Evolutionary conservation across 2,888 invertebrate species (phyloP).

Genomic region (Mimumesa dahlbomi): DNA sequence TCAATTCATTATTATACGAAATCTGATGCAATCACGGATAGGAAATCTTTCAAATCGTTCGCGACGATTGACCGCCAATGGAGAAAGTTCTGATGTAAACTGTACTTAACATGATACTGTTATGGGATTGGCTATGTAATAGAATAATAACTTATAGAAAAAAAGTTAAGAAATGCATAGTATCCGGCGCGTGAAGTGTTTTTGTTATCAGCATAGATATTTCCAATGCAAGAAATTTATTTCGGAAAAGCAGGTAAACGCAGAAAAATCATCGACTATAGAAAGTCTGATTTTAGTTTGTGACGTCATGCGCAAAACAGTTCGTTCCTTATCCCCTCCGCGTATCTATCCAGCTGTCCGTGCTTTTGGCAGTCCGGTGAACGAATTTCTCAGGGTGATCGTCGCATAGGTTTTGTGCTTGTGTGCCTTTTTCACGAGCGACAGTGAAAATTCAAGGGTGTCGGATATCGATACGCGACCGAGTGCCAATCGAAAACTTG

Average conservation of each 20-base stretch:
- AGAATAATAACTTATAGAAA: no score
- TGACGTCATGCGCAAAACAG: conserved; percentile 59
- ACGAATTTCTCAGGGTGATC: conserved; percentile 54
- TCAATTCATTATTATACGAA: no score
- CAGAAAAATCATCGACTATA: conserved; percentile 26
- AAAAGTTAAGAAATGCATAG: no score
- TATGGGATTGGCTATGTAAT: no score
- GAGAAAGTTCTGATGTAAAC: no score
- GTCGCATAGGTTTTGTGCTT: conserved; percentile 44
- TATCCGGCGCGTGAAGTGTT: no score
- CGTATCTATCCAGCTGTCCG: conserved; percentile 62
- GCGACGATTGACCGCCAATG: no score
- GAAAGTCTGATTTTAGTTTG: conserved; percentile 47
- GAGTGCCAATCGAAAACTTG: conserved; percentile 35
- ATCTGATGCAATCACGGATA: no score
- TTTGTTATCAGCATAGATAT: no score
- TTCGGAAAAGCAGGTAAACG: conserved; percentile 2
- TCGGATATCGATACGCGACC: conserved; percentile 37
- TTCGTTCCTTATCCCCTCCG: conserved; percentile 55
- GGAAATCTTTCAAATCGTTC: no score
- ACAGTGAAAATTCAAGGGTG: conserved; percentile 41
- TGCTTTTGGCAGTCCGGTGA: conserved; percentile 61
- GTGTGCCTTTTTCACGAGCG: conserved; percentile 46
- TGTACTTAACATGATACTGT: no score
- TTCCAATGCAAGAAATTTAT: no score